Percentiles rank a stretch among this genome's conserved stretches.
phyloP scores from a whole-genome alignment of 2,797 vertebrate genomes.

The Stomatorhinus walkeri region DNA sequence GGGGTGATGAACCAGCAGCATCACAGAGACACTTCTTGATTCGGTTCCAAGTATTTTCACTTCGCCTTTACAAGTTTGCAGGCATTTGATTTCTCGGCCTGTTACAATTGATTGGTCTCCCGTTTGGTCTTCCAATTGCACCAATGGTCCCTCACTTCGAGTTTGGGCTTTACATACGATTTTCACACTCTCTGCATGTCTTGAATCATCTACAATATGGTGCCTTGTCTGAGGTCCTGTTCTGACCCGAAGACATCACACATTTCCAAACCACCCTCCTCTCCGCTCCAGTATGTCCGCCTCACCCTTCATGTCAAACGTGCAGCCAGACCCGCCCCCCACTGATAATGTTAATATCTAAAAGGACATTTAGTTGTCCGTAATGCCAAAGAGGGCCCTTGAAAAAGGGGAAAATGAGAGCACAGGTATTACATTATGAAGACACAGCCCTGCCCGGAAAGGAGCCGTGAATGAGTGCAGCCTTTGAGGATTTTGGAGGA shows the following conservation, averaged over 20 bases:
- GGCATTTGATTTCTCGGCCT: not conserved
- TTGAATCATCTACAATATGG: not conserved
- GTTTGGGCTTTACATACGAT: not conserved
- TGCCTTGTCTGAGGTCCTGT: not conserved
- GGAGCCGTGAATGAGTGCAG: not conserved
- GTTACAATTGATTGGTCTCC: not conserved
- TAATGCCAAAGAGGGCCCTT: not conserved
- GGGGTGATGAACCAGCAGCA: not conserved
- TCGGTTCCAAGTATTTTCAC: not conserved
- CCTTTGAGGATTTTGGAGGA: conserved; percentile 26
- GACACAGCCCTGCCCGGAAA: not conserved
- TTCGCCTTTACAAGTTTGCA: not conserved
- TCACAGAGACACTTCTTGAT: not conserved
- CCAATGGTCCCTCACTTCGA: not conserved
- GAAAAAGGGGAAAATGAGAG: not conserved
- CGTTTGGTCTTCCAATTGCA: not conserved
- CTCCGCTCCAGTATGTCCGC: not conserved
- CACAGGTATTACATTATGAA: not conserved
- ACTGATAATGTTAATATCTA: not conserved
- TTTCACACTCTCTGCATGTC: not conserved
- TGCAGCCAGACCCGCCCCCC: not conserved
- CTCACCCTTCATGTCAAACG: not conserved
- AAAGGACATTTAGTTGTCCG: not conserved
- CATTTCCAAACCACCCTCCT: not conserved
- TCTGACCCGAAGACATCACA: not conserved